Percentiles rank a stretch among this genome's conserved stretches.
Evolutionary conservation across 2,113 vertebrate genomes (phyloP).

Genomic region (Etia nguti): DNA sequence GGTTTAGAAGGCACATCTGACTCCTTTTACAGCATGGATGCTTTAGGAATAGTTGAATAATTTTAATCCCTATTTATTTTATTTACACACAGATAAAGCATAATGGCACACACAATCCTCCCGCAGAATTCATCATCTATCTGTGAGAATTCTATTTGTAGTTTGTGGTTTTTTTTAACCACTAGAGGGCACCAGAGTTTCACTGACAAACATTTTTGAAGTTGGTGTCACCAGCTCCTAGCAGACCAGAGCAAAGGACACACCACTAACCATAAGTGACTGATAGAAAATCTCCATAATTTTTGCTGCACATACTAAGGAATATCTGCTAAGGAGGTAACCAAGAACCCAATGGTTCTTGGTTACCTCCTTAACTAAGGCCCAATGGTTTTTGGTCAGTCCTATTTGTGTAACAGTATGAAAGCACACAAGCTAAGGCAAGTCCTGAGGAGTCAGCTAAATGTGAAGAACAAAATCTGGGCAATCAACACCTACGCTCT

Average conservation of each 20-base stretch:
- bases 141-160: neutral
- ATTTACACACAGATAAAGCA: neutral
- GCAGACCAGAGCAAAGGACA: no score
- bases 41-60: neutral
- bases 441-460: no score
- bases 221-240: neutral
- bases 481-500: no score
- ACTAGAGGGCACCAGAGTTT: neutral
- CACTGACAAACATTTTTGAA: neutral
- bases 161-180: neutral
- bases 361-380: no score
- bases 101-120: neutral
- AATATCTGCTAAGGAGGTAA: neutral
- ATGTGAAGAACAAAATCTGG: no score
- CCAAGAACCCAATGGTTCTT: no score
- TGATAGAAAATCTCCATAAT: no score
- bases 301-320: no score
- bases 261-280: no score
- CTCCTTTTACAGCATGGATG: neutral
- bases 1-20: neutral
- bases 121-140: rapidly evolving
- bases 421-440: no score
- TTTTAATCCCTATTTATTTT: neutral
- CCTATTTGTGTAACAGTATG: no score
- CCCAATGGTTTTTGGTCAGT: no score